Base-by-base conservation (phyloP, 2,797 vertebrate genomes). In the Myotis vivesi region DNA sequence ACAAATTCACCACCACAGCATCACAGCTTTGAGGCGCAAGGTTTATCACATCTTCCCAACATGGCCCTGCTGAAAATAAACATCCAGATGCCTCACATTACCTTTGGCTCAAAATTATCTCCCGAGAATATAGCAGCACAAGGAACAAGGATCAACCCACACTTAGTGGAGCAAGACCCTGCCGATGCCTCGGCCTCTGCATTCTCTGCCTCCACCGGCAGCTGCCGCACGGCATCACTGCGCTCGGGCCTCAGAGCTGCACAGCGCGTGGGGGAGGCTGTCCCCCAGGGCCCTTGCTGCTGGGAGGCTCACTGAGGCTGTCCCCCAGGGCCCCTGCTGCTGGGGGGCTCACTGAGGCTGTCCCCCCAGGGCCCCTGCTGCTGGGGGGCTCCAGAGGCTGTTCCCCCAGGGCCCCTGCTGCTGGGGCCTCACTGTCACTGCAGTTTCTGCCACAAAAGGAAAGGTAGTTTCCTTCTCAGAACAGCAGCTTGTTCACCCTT, bases 1-100 rank as follows among this genome's bases (percentile, higher is more conserved):
- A 86, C 79, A 68, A 76, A 85, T 57, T 36, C 59, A 84, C 55
- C 64, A 79, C 53, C 83, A 12, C 25, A 51, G 46, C 17, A 55
- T 0, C 46, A 25, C 69, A 83, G 68, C 85, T 79, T 30, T 4
- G 44, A 90, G 87, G 89, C 44, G 22, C 69, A 87, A 53, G 72
- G 85, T 87, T 77, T 75, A 71, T 87, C 87, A 55, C 77, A 41
- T 94, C 90, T 92, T 62, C 81, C 87, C 94, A 82, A 82, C 33
- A 5, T 11, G 41, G 38, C 38, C 84, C 93, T 81, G 76, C 87
- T 73, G 53, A 28, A 53, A 84, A 79, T 25, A 36, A 66, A 3
- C 46, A 44, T 66, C 15, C 16, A 30, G 77, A 75, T 44, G 72
- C 44, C 33, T 94, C 90, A 41, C 2, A 55, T 55, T 51, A 73